phyloP scores from a whole-genome alignment of 2,797 vertebrate genomes.

The Delichon dasypus region DNA sequence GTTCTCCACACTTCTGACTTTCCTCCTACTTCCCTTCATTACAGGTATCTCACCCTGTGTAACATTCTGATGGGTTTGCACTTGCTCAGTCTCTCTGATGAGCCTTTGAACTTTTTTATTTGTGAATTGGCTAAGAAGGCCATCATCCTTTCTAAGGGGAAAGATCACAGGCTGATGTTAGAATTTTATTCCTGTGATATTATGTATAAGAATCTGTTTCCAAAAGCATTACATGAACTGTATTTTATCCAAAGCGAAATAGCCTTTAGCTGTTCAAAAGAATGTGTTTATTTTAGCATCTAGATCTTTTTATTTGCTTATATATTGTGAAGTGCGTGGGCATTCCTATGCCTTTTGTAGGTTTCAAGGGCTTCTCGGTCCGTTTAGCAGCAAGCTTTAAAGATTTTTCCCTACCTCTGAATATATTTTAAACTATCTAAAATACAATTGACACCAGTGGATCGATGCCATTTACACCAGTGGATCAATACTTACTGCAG shows the following conservation, averaged over 20 bases:
- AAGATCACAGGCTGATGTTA: not conserved
- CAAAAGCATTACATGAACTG: not conserved
- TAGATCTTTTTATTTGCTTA: not conserved
- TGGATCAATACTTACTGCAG: slow-evolving; percentile 81
- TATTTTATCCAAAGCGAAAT: not conserved
- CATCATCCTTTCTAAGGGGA: not conserved
- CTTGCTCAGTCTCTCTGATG: not conserved
- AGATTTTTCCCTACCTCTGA: not conserved
- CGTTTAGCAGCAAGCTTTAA: not conserved
- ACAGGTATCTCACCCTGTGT: not conserved
- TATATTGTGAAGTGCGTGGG: not conserved
- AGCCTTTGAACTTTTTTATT: not conserved
- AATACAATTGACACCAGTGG: not conserved
- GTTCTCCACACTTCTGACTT: not conserved
- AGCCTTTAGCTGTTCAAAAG: not conserved
- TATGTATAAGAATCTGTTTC: not conserved
- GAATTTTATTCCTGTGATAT: not conserved
- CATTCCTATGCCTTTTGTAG: not conserved
- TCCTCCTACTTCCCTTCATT: not conserved
- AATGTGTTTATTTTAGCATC: not conserved
- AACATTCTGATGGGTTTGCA: not conserved
- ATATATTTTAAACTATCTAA: not conserved
- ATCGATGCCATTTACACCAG: not conserved
- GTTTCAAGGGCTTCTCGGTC: not conserved
- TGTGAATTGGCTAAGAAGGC: not conserved